Evolutionary conservation across 2,888 invertebrate genomes (phyloP), one percentile per base, ranked within the genome.

Genomic region (Alcis repandata): DNA sequence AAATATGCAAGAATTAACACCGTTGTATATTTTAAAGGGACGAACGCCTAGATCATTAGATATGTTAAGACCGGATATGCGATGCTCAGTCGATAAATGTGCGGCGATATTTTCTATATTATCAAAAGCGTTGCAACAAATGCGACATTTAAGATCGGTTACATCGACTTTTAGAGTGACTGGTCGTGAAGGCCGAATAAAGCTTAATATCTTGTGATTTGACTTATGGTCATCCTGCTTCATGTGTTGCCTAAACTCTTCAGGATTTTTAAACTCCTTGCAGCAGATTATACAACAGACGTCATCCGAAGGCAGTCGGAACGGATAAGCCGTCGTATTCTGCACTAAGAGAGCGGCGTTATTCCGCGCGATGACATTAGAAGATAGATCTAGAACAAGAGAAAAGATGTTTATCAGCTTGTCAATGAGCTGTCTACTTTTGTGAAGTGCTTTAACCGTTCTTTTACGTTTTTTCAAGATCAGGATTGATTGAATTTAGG

Each of bases 341-440:
- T 75, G 70, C 63, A 84, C 70, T 69, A 85, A 68, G 36, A 79
- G 68, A 72, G 76, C 75, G 51, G 82, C 83, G 73, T 85, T 84
- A 67, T 70, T 69, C 69, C 79, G 76, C 64, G 73, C 76, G 75
- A 74, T 74, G 76, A 62, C 62, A 71, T 73, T 74, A 69, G 68
- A 69, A 71, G 43, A 20, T 43, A 73, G 69, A 73, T 79, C 84
- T 84, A 84, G 73, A 83, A 84, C 82, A 83, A 84, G 79, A 82
- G 75, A 80, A 82, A 83, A 43, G 2, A 11, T 19, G 19, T 19
- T 10, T 19, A 20, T 43, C 19, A 43, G 19, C 9, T 17, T 27
- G 2, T 6, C 10, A 9, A 43, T n/a, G n/a, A 38, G n/a, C n/a
- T 4, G 13, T 38, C n/a, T n/a, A n/a, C n/a, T n/a, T n/a, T n/a